Evolutionary conservation across 53 echinoderm and acorn worm genomes (phyloP).

Genomic region (Paelopatides confundens): DNA sequence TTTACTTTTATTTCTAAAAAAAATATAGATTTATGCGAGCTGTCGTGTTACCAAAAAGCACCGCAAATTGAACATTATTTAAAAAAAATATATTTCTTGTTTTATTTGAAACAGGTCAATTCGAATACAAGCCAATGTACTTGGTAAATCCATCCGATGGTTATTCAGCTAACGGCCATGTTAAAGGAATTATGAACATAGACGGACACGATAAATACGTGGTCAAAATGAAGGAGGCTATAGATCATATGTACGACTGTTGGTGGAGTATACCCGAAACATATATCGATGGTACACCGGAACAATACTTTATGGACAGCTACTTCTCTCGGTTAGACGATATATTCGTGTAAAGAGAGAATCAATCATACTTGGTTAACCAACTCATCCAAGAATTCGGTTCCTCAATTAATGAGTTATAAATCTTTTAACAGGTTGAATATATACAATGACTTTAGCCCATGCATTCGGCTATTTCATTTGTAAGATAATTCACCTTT

Average conservation of each 20-base stretch:
- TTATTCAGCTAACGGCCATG: slow-evolving; percentile 13
- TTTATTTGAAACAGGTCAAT: neutral
- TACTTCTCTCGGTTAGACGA: neutral
- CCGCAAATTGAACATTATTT: too few relatives aligned
- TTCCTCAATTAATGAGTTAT: too few relatives aligned
- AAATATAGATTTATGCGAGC: too few relatives aligned
- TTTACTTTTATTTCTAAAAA: too few relatives aligned
- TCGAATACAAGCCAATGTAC: neutral
- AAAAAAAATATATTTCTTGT: too few relatives aligned
- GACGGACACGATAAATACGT: neutral
- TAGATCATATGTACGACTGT: slow-evolving; percentile 1
- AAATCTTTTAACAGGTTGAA: too few relatives aligned
- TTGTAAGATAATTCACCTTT: too few relatives aligned
- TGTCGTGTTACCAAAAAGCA: too few relatives aligned
- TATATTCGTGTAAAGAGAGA: neutral
- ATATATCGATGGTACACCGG: neutral
- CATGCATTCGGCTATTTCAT: too few relatives aligned
- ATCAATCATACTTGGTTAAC: neutral
- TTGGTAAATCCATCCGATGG: neutral
- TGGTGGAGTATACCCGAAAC: slow-evolving; percentile 17
- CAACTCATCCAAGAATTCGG: too few relatives aligned
- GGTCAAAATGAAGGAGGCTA: neutral
- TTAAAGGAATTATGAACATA: neutral
- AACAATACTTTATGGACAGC: neutral
- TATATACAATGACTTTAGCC: too few relatives aligned